Percentiles rank a stretch among this genome's conserved stretches.
Conservation (phyloP, 2,113 vertebrate species). For the Trogon melanurus region DNA sequence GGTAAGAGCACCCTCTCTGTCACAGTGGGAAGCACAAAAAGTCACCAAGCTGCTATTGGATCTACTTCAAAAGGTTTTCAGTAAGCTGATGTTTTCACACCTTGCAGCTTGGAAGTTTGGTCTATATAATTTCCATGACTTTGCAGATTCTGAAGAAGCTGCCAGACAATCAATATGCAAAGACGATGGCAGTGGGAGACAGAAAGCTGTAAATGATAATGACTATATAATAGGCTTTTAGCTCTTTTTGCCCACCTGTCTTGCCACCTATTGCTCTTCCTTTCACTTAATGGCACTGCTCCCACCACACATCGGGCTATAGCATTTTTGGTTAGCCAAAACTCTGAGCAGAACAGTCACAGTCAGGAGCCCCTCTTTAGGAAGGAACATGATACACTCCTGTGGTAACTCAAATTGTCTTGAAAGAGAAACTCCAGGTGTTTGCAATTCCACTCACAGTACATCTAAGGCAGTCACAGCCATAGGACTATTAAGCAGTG, state of each 20-base stretch:
- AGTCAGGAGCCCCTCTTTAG: neutral
- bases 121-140: neutral
- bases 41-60: neutral
- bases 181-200: neutral
- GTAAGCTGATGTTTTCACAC: neutral
- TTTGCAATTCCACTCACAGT: constrained; percentile 56
- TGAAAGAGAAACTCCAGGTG: constrained; percentile 56
- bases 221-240: neutral
- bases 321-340: neutral
- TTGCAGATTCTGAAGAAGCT: neutral
- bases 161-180: neutral
- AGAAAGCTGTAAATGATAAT: neutral
- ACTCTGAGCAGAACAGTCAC: neutral
- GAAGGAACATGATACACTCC: neutral
- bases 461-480: constrained; percentile 41
- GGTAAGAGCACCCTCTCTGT: neutral
- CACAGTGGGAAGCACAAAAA: neutral
- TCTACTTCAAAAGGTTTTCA: neutral
- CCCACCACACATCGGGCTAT: too few relatives aligned
- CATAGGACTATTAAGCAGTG: constrained; percentile 51
- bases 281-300: neutral
- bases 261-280: neutral
- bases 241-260: neutral
- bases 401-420: neutral
- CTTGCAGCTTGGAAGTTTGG: neutral